phyloP scores from a whole-genome alignment of 2,113 vertebrate species.

The Mobula birostris region DNA sequence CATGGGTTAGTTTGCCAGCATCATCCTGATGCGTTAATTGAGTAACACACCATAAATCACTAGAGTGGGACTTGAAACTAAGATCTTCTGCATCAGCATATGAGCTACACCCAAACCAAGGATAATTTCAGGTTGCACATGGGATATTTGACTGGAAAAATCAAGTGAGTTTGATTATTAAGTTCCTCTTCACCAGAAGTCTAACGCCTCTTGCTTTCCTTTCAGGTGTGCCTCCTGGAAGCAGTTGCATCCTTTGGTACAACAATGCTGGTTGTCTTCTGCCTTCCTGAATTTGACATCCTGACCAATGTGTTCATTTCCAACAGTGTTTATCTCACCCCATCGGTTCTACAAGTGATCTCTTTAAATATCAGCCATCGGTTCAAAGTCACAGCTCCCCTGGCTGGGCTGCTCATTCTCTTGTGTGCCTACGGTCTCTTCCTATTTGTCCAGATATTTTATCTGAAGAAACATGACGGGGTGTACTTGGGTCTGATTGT shows the following conservation, averaged over 20 bases:
- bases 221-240: neutral
- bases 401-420: neutral
- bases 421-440: neutral
- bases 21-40: too few species aligned
- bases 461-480: neutral
- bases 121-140: neutral
- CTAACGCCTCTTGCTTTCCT: neutral
- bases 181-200: neutral
- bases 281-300: conserved; percentile 65
- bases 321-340: conserved; percentile 58
- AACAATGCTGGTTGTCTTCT: conserved; percentile 56
- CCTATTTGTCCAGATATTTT: neutral
- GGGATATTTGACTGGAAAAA: neutral
- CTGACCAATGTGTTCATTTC: conserved; percentile 64
- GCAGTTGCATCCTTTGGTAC: conserved; percentile 41
- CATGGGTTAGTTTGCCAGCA: too few species aligned
- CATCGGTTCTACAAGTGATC: conserved; percentile 54
- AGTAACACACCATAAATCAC: too few species aligned
- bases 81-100: too few species aligned
- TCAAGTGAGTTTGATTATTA: neutral
- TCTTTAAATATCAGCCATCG: conserved; percentile 44
- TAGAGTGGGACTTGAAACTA: too few species aligned
- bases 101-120: too few species aligned
- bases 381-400: conserved; percentile 52
- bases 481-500: conserved; percentile 55